A percentile compares a stretch with the other conserved stretches of the same genome.
Evolutionary conservation across 2,888 invertebrate species (phyloP).

Genomic region (Oscheius sp.): DNA sequence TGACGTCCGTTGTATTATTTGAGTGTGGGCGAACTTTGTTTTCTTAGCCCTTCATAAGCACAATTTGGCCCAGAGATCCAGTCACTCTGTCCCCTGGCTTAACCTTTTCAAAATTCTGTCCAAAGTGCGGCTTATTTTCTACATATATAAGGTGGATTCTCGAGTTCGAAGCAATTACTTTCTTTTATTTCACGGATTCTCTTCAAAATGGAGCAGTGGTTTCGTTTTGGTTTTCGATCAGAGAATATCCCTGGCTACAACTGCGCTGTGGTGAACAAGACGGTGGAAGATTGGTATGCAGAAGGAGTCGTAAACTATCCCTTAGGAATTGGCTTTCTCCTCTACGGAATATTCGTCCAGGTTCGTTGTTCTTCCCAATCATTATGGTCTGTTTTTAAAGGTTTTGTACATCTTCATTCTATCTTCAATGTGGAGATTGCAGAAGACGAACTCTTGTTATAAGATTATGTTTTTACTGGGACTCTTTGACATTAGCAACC

Average conservation of each 20-base stretch:
- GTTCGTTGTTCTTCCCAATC: not conserved
- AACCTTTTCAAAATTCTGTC: too few species aligned
- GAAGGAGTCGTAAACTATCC: not conserved
- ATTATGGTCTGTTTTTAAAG: not conserved
- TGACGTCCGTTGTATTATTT: too few species aligned
- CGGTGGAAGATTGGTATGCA: not conserved
- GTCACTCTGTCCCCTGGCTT: too few species aligned
- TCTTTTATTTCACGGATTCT: too few species aligned
- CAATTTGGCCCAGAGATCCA: too few species aligned
- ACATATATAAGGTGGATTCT: too few species aligned
- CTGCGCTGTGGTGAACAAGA: constrained; percentile 1
- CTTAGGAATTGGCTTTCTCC: not conserved
- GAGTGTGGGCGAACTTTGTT: too few species aligned
- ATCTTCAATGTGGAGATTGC: not conserved
- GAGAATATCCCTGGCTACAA: constrained; percentile 12
- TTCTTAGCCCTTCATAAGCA: too few species aligned
- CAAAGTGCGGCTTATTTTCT: too few species aligned
- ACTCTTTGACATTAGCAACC: not conserved
- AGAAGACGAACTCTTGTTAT: not conserved
- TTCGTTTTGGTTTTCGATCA: not conserved
- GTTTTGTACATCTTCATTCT: not conserved
- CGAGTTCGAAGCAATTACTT: too few species aligned
- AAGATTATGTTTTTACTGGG: not conserved
- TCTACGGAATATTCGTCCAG: not conserved
- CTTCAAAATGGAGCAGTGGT: not conserved